Evolutionary conservation across 2,113 vertebrate species (phyloP).

Genomic region (Serinus canaria): DNA sequence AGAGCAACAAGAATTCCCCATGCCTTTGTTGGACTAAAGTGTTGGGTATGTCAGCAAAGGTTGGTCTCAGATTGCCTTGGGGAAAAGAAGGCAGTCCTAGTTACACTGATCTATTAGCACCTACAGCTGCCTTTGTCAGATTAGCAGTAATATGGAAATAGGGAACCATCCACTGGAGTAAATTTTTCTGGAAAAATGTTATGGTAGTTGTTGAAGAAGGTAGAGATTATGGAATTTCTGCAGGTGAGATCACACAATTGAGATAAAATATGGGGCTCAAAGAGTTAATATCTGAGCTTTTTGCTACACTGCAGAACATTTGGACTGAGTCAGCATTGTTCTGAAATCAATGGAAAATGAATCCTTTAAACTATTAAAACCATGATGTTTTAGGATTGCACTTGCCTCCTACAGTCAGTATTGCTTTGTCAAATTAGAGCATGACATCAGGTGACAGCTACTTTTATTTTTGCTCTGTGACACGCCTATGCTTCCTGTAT

Average conservation of each 20-base stretch:
- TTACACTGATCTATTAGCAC: not conserved
- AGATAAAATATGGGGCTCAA: not conserved
- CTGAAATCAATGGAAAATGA: not conserved
- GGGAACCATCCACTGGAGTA: not conserved
- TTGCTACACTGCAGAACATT: not conserved
- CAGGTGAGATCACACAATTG: not conserved
- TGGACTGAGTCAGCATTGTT: not conserved
- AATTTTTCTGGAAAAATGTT: not conserved
- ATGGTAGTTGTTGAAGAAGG: not conserved
- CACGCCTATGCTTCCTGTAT: not conserved
- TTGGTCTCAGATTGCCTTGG: not conserved
- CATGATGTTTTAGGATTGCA: not conserved
- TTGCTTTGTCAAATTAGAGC: not conserved
- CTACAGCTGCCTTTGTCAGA: not conserved
- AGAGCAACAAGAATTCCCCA: not conserved
- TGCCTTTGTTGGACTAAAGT: not conserved
- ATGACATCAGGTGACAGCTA: not conserved
- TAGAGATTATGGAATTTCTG: not conserved
- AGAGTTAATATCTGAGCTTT: not conserved
- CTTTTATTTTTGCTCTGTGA: not conserved
- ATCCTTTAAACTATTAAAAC: not conserved
- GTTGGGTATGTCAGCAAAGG: not conserved
- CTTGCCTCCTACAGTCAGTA: not conserved
- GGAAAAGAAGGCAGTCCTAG: not conserved
- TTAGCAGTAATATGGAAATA: not conserved